Conservation (phyloP, 2,888 invertebrate genomes). For the Lacanobia wlatinum region DNA sequence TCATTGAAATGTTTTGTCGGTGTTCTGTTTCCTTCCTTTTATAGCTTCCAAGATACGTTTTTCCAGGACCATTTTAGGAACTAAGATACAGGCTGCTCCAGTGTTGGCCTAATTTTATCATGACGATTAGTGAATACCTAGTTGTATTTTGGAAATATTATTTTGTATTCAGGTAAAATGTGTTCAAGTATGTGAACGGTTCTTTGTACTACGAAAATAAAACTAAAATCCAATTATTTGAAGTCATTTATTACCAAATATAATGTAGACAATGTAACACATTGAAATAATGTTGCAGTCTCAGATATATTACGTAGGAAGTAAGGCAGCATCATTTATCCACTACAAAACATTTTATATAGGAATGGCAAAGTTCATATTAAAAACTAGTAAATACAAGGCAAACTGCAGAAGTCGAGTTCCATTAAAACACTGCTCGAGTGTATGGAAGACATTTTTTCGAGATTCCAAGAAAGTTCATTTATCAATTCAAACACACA, state of each 20-base stretch:
- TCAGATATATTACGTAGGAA: slow-evolving; percentile 61
- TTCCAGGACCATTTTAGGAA: neutral
- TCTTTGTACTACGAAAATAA: slow-evolving; percentile 46
- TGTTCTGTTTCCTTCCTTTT: neutral
- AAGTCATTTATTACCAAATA: slow-evolving; percentile 68
- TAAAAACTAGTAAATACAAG: slow-evolving; percentile 64
- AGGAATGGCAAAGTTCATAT: slow-evolving; percentile 65
- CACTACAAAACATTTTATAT: slow-evolving; percentile 60
- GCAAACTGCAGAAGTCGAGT: slow-evolving; percentile 59
- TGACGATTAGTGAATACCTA: neutral
- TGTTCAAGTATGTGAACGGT: neutral
- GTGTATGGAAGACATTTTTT: slow-evolving; percentile 67
- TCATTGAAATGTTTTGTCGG: neutral
- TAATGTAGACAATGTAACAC: slow-evolving; percentile 63
- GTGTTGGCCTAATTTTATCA: neutral
- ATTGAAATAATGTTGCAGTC: slow-evolving; percentile 63
- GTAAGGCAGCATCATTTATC: slow-evolving; percentile 57
- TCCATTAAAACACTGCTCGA: slow-evolving; percentile 48
- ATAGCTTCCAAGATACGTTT: neutral
- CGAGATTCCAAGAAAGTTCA: slow-evolving; percentile 64
- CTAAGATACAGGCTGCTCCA: neutral
- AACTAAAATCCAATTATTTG: slow-evolving; percentile 56
- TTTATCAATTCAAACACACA: slow-evolving; percentile 51
- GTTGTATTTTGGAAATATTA: neutral
- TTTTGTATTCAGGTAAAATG: no score